Percentiles rank a stretch among this genome's conserved stretches.
These are phyloP conservation scores for Nephrotoma appendiculata DNA, from an alignment of 2,888 invertebrate species.

Conservation along the genomic window DNA sequence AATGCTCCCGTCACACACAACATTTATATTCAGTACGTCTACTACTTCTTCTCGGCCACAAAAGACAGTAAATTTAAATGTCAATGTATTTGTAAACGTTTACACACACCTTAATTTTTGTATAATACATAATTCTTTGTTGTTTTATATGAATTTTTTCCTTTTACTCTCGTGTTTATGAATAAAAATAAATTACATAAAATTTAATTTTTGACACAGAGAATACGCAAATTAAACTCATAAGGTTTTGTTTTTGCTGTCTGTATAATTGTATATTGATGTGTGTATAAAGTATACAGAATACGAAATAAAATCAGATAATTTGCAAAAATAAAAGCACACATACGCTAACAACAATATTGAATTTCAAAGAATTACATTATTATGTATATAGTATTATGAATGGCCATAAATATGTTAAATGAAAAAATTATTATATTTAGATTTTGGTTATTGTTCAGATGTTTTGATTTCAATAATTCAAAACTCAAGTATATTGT, in stretches of 20 bases:
- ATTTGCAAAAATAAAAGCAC: background rate
- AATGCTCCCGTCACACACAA: background rate
- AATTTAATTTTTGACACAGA: background rate
- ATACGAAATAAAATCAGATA: background rate
- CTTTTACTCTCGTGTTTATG: background rate
- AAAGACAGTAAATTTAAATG: background rate
- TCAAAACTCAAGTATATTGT: background rate
- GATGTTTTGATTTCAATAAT: background rate
- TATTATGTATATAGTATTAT: background rate
- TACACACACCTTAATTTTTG: background rate
- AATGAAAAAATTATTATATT: background rate
- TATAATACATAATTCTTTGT: background rate
- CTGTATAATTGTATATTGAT: background rate
- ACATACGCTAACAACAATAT: background rate
- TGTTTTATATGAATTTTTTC: background rate
- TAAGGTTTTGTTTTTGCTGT: background rate
- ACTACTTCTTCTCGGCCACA: background rate
- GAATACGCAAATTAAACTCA: background rate
- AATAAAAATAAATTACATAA: background rate
- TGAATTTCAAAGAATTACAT: background rate
- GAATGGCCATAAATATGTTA: background rate
- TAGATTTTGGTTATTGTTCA: background rate
- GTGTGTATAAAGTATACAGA: background rate
- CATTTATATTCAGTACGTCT: background rate
- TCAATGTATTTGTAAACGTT: background rate